Conservation (phyloP, 92 coral and sea anemone genomes). For the Actinernus sp. region DNA sequence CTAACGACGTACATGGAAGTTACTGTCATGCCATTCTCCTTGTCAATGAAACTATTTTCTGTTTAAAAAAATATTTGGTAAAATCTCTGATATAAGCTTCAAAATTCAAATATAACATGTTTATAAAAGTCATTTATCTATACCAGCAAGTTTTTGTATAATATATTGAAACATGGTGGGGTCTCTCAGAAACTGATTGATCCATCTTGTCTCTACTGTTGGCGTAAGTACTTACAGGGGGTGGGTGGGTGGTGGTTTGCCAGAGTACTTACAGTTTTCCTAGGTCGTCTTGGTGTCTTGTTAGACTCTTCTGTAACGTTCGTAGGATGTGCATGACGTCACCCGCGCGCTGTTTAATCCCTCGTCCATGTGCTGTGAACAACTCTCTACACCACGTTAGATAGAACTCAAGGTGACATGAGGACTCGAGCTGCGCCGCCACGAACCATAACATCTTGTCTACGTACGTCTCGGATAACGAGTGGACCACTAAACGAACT, state of each 20-base stretch:
- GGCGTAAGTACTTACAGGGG: not conserved
- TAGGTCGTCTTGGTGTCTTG: conserved; percentile 85
- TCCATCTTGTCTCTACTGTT: no score
- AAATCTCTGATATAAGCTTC: no score
- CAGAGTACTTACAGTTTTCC: conserved; percentile 94
- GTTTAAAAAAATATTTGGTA: no score
- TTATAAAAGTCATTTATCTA: no score
- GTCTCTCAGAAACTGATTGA: no score
- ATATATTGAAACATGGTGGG: no score
- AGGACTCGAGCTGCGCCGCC: conserved; percentile 83
- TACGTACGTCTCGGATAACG: conserved; percentile 74
- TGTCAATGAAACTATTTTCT: no score
- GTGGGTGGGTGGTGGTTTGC: not conserved
- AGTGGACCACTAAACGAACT: conserved; percentile 87
- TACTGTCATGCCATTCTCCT: no score
- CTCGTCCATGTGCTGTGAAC: conserved; percentile 85
- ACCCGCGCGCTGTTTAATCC: conserved; percentile 76
- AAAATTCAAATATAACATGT: no score
- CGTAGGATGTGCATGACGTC: conserved; percentile 74
- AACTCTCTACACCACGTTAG: conserved; percentile 89
- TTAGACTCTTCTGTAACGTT: conserved; percentile 85
- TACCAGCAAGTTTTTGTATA: no score
- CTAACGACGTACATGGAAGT: no score
- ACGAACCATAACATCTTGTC: conserved; percentile 89
- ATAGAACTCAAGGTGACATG: conserved; percentile 88